These are phyloP conservation scores for Glomeris marginata DNA, from an alignment of 2,888 invertebrate genomes.

Conservation along the genomic window DNA sequence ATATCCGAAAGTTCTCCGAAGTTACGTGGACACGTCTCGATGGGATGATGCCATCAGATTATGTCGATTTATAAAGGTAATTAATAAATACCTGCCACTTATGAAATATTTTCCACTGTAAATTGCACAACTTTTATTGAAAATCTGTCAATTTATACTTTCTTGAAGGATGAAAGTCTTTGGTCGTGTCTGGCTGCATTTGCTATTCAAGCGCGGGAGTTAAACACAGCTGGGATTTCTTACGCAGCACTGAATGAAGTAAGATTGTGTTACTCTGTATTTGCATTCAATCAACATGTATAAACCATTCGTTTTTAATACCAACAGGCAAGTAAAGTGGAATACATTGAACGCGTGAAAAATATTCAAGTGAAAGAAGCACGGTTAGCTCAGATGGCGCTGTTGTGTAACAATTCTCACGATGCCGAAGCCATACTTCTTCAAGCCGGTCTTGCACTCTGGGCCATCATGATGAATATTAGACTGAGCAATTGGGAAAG, in stretches of 20 bases:
- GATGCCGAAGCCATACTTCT: constrained; percentile 57
- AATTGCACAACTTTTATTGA: neutral
- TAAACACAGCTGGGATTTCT: constrained; percentile 84
- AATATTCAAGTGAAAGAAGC: constrained; percentile 30
- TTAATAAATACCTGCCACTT: constrained; percentile 2
- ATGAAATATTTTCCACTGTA: neutral
- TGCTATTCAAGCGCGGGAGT: constrained; percentile 68
- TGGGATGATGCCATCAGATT: constrained; percentile 76
- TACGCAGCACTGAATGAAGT: constrained; percentile 71
- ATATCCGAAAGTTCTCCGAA: constrained; percentile 40
- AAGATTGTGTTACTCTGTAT: neutral
- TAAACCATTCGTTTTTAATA: too few species aligned
- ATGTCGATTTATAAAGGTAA: constrained; percentile 48
- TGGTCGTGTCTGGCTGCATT: constrained; percentile 93
- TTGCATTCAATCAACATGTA: too few species aligned
- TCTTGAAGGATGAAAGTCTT: constrained; percentile 33
- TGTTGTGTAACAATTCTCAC: constrained; percentile 48
- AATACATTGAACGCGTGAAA: constrained; percentile 38
- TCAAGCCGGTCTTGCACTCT: constrained; percentile 47
- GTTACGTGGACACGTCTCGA: constrained; percentile 53
- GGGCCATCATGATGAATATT: constrained; percentile 55
- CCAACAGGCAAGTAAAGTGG: constrained; percentile 30
- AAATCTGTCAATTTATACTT: constrained; percentile 1
- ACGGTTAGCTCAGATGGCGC: constrained; percentile 47
- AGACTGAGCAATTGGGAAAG: constrained; percentile 58